A percentile compares a stretch with the other conserved stretches of the same genome.
These are phyloP conservation scores for Caenorhabditis sp. DNA, from an alignment of 2,888 invertebrate genomes.

Conservation along the genomic window DNA sequence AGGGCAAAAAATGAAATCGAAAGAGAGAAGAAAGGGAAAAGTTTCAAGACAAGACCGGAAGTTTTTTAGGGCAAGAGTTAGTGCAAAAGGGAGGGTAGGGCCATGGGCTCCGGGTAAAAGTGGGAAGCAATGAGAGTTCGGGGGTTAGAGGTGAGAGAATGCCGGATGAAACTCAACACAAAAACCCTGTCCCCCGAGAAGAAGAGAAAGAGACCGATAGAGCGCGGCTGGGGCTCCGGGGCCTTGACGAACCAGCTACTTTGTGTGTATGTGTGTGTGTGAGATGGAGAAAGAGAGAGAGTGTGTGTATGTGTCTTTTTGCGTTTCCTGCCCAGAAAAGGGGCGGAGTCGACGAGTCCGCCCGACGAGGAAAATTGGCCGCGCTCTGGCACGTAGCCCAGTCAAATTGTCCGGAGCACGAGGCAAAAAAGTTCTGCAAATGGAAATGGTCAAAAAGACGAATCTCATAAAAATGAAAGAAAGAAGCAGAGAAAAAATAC, in stretches of 20 bases:
- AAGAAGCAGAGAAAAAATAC: too few relatives aligned
- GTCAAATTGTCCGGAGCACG: constrained; percentile 39
- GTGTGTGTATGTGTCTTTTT: constrained; percentile 59
- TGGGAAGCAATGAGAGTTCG: constrained; percentile 31
- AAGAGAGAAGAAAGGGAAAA: constrained; percentile 16
- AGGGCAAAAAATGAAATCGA: background rate
- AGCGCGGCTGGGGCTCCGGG: constrained; percentile 39
- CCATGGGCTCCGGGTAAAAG: constrained; percentile 15
- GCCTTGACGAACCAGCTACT: constrained; percentile 58
- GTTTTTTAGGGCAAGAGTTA: constrained; percentile 19
- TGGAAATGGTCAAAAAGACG: constrained; percentile 9
- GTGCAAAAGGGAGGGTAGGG: constrained; percentile 31
- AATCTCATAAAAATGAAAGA: background rate
- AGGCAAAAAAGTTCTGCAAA: constrained; percentile 52
- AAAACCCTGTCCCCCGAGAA: constrained; percentile 27
- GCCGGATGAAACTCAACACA: constrained; percentile 55
- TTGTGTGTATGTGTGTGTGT: constrained; percentile 57
- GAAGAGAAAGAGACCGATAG: constrained; percentile 40
- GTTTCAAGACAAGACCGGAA: constrained; percentile 29
- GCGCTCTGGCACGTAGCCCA: constrained; percentile 55
- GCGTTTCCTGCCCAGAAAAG: constrained; percentile 63
- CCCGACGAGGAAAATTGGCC: constrained; percentile 44
- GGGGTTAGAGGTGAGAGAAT: constrained; percentile 47
- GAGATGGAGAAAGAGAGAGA: constrained; percentile 16
- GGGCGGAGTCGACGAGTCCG: constrained; percentile 64